These are phyloP conservation scores for Dendropsophus ebraccatus DNA, from an alignment of 2,113 vertebrate genomes.

Conservation along the genomic window DNA sequence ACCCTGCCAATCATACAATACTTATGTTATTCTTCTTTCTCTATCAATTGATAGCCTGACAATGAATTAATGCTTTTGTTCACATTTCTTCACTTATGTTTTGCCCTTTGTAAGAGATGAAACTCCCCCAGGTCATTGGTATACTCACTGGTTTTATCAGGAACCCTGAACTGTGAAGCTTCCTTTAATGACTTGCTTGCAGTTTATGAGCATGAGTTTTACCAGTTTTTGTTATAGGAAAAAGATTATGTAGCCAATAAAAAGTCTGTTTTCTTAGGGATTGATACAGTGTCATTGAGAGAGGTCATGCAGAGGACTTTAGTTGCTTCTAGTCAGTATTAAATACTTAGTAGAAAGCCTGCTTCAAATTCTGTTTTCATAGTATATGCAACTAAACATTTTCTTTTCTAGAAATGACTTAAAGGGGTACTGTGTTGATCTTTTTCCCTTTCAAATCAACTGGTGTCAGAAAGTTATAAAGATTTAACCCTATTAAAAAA, in stretches of 20 bases:
- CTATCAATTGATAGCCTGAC: not conserved
- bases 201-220: conserved; percentile 40
- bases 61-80: conserved; percentile 24
- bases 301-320: conserved; percentile 28
- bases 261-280: conserved; percentile 42
- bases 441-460: too few species aligned
- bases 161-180: conserved; percentile 42
- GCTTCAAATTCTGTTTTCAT: not conserved
- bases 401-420: too few species aligned
- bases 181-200: conserved; percentile 44
- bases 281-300: conserved; percentile 29
- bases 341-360: conserved; percentile 5
- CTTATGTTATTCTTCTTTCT: not conserved
- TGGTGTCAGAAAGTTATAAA: too few species aligned
- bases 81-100: conserved; percentile 32
- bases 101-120: conserved; percentile 14
- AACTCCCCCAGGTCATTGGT: conserved; percentile 35
- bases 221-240: conserved; percentile 31
- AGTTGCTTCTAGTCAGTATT: conserved; percentile 17
- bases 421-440: too few species aligned
- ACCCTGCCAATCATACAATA: not conserved
- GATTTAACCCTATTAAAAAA: too few species aligned
- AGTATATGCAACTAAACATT: not conserved
- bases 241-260: conserved; percentile 43
- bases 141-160: conserved; percentile 43